A percentile compares a stretch with the other conserved stretches of the same genome.
These are phyloP conservation scores for Sigmodon hispidus DNA, from an alignment of 2,113 vertebrate species.

Conservation along the genomic window DNA sequence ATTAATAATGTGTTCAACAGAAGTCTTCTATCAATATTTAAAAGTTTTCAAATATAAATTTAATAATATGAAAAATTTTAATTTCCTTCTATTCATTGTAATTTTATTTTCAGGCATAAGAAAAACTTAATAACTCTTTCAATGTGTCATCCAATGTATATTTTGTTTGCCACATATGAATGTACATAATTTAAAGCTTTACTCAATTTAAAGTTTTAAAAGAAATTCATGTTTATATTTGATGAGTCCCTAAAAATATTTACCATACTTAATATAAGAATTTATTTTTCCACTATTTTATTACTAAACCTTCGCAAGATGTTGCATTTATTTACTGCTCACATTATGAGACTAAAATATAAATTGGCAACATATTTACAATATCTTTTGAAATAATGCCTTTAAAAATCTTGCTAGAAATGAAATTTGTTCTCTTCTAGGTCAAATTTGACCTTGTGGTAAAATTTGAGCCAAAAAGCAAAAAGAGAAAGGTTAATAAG, in stretches of 20 bases:
- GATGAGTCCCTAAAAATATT: constrained; percentile 52
- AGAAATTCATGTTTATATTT: constrained; percentile 36
- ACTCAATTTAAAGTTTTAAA: constrained; percentile 45
- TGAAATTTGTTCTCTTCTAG: constrained; percentile 36
- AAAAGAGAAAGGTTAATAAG: constrained; percentile 62
- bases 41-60: not conserved
- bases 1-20: not conserved
- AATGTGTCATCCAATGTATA: not conserved
- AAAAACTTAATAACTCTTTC: not conserved
- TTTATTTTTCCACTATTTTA: constrained; percentile 63
- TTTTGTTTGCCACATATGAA: not conserved
- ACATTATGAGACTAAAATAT: constrained; percentile 46
- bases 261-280: constrained; percentile 46
- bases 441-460: not conserved
- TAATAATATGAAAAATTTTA: not conserved
- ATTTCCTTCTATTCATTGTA: not conserved
- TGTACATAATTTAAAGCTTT: constrained; percentile 18
- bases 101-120: not conserved
- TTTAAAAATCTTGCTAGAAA: constrained; percentile 46
- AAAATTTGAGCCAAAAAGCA: constrained; percentile 23
- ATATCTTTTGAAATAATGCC: constrained; percentile 32
- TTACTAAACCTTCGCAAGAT: constrained; percentile 24
- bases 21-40: not conserved
- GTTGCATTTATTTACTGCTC: constrained; percentile 69
- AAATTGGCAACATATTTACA: constrained; percentile 67